Percentiles rank a stretch among this genome's conserved stretches.
Conservation (phyloP, 2,797 vertebrate species). For the Hypotaenidia philippensis region DNA sequence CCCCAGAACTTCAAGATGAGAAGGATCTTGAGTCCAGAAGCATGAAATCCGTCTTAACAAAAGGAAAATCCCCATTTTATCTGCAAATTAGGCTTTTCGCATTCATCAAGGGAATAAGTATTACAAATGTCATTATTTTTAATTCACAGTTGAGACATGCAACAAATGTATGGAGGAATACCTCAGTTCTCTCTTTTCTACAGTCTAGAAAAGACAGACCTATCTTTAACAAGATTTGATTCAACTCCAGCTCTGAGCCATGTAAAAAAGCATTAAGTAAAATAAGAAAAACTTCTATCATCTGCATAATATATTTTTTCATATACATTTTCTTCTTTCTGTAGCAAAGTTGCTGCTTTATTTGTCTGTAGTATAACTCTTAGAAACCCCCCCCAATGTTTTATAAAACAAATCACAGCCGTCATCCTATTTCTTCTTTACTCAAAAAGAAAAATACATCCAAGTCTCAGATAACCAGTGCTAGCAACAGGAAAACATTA, state of each 20-base stretch:
- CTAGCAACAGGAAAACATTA: neutral
- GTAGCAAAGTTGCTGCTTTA: neutral
- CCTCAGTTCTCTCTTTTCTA: neutral
- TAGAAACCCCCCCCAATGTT: rapidly evolving
- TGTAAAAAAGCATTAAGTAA: neutral
- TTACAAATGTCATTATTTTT: neutral
- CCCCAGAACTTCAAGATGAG: neutral
- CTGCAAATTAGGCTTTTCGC: neutral
- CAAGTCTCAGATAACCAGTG: neutral
- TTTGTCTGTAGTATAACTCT: neutral
- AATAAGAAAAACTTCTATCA: neutral
- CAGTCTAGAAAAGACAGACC: neutral
- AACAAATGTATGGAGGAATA: neutral
- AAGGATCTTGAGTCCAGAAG: neutral
- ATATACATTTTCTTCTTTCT: neutral
- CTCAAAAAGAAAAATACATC: neutral
- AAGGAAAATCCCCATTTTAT: neutral
- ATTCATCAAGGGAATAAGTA: neutral
- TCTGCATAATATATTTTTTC: neutral
- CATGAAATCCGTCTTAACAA: neutral
- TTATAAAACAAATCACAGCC: neutral
- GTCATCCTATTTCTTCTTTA: neutral
- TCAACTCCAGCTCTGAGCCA: neutral
- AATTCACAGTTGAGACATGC: neutral
- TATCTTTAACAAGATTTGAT: neutral